phyloP scores from a whole-genome alignment of 1,140 invertebrate species.

The Schlechtendalia chinensis region DNA sequence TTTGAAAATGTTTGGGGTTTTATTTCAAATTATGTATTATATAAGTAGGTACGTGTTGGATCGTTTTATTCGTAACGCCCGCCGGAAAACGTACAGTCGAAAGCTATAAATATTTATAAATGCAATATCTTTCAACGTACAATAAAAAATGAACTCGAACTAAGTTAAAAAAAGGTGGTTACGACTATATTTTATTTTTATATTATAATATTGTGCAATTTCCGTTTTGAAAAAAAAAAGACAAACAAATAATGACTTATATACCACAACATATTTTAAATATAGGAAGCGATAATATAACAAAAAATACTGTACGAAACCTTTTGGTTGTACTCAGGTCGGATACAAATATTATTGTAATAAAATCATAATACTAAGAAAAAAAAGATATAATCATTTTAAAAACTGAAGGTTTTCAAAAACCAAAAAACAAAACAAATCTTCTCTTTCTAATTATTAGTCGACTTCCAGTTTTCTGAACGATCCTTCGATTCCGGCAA shows the following conservation, averaged over 20 bases:
- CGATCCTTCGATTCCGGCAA: slow-evolving; percentile 56
- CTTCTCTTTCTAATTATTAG: slow-evolving; percentile 52
- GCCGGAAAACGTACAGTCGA: background rate
- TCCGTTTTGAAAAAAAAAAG: background rate
- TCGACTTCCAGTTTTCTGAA: slow-evolving; percentile 58
- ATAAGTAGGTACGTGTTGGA: background rate
- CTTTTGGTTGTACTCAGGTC: background rate
- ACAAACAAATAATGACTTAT: background rate
- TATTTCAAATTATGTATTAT: slow-evolving; percentile 19
- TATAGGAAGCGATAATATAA: background rate
- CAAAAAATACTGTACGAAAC: background rate
- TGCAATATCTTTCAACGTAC: background rate
- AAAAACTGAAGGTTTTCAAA: background rate
- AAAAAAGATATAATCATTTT: background rate
- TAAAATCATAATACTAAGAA: background rate
- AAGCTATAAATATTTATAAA: slow-evolving; percentile 39
- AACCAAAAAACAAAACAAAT: background rate
- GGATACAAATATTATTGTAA: background rate
- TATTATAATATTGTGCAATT: background rate
- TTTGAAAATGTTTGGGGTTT: background rate
- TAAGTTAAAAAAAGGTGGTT: slow-evolving; percentile 15
- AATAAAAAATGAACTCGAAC: slow-evolving; percentile 23
- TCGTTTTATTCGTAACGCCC: slow-evolving; percentile 4
- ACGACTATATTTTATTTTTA: slow-evolving; percentile 17
- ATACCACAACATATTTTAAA: background rate